Base-by-base conservation (phyloP, 1,140 invertebrate species). In the Maniola jurtina region DNA sequence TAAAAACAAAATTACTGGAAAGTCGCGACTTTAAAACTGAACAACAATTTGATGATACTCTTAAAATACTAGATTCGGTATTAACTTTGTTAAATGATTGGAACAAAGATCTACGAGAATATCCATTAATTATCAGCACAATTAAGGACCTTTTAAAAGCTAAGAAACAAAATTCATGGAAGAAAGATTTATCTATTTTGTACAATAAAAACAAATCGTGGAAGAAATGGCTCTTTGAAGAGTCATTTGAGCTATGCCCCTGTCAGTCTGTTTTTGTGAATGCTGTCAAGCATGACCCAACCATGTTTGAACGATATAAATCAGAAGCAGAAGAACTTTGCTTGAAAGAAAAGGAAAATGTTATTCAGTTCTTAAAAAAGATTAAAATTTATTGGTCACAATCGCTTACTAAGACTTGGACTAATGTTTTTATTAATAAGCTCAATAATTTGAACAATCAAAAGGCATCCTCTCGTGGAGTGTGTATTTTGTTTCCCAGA, bases 221-320 rank as follows among this genome's bases (percentile, higher is more conserved):
- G 84, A 73, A 77, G 58, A 83, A 73, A 68, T 50, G 67, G 45
- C 68, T 87, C 42, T 87, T 85, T 62, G 68, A 78, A 48, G 76
- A 81, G 54, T 87, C 81, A 40, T 9, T 87, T 42, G 33, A 62
- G 38, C 62, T 87, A 14, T 52, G 62, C 14, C 75, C 74, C 4
- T 68, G 40, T 56, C 71, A 83, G 63, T 66, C 73, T 13, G 79
- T 71, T n/a, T 77, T 79, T 62, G 14, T 87, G n/a, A 85, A 87
- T 73, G 75, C 74, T 34, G 59, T 88, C 2, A 88, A 88, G 61
- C 85, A 88, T 66, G 80, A 80, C 35, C 77, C 83, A 13, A 60
- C 57, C 61, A 62, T 88, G 45, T 48, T 88, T 35, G 42, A 67
- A 36, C 50, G 69, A 15, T 69, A 80, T 68, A 55, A 69, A 16